Percentiles rank a stretch among this genome's conserved stretches.
These are phyloP conservation scores for Acridotheres tristis DNA, from an alignment of 2,797 vertebrate species.

Conservation along the genomic window DNA sequence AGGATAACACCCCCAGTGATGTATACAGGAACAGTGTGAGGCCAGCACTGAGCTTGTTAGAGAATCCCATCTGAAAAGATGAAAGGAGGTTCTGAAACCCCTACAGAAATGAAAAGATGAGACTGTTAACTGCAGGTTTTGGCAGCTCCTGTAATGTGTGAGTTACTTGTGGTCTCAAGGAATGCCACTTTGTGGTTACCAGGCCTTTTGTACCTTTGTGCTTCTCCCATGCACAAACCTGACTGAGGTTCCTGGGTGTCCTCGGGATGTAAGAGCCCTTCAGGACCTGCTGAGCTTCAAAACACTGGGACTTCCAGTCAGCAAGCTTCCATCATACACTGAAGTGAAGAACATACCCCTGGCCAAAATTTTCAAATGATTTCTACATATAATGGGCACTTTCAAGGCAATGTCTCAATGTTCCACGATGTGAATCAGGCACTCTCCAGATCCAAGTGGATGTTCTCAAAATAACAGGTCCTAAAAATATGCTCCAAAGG, in stretches of 20 bases:
- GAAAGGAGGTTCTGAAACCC: slow-evolving; percentile 43
- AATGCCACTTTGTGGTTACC: not conserved
- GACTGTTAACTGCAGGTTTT: not conserved
- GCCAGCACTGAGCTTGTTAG: slow-evolving; percentile 1
- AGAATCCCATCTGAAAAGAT: slow-evolving; percentile 32
- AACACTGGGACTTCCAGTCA: not conserved
- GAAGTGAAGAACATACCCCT: not conserved
- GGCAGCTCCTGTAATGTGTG: not conserved
- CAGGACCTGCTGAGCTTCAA: not conserved
- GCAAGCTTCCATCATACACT: not conserved
- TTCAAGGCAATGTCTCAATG: not conserved
- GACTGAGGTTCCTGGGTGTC: not conserved
- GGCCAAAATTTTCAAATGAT: not conserved
- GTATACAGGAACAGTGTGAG: not conserved
- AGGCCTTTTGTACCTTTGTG: not conserved
- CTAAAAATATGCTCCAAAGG: not conserved
- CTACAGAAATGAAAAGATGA: slow-evolving; percentile 18
- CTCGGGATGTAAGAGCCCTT: not conserved
- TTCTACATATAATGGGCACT: not conserved
- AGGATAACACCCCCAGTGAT: not conserved
- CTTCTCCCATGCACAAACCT: not conserved
- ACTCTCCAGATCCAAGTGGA: not conserved
- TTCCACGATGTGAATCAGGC: not conserved
- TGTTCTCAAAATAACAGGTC: not conserved
- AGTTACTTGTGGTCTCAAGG: not conserved